Percentiles rank a stretch among this genome's conserved stretches.
phyloP scores from a whole-genome alignment of 2,113 vertebrate species.

The Macrotus californicus region DNA sequence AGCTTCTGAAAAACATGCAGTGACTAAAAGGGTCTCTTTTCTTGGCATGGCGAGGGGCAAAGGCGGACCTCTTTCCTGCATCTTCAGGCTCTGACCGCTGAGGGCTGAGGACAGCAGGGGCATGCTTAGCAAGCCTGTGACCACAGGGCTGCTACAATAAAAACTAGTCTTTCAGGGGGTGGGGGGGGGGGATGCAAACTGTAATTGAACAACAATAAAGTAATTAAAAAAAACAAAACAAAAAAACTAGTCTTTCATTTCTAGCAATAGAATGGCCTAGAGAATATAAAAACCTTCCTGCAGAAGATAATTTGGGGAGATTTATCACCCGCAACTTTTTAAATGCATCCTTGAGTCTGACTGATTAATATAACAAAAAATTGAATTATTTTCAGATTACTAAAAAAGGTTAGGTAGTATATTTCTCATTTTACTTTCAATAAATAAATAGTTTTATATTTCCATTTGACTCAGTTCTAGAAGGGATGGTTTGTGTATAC shows the following conservation, averaged over 20 bases:
- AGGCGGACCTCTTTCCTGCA: not conserved
- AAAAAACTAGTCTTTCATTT: not conserved
- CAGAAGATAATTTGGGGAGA: not conserved
- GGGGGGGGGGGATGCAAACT: too few species aligned
- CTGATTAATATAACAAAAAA: not conserved
- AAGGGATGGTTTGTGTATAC: not conserved
- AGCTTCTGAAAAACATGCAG: not conserved
- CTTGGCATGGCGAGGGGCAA: not conserved
- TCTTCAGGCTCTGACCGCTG: not conserved
- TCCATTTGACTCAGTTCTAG: not conserved
- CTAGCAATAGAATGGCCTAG: not conserved
- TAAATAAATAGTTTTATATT: not conserved
- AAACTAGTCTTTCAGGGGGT: too few species aligned
- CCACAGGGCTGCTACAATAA: not conserved
- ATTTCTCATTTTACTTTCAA: not conserved
- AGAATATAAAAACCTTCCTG: not conserved
- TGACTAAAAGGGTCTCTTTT: not conserved
- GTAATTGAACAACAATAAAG: too few species aligned
- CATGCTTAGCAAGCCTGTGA: not conserved
- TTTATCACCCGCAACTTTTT: not conserved
- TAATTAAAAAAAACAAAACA: too few species aligned
- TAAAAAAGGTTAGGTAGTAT: not conserved
- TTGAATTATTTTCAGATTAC: not conserved
- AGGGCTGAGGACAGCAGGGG: fast-evolving
- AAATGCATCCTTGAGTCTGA: not conserved